Conservation (phyloP, 92 coral and sea anemone species). For the Zoanthus gigantus region DNA sequence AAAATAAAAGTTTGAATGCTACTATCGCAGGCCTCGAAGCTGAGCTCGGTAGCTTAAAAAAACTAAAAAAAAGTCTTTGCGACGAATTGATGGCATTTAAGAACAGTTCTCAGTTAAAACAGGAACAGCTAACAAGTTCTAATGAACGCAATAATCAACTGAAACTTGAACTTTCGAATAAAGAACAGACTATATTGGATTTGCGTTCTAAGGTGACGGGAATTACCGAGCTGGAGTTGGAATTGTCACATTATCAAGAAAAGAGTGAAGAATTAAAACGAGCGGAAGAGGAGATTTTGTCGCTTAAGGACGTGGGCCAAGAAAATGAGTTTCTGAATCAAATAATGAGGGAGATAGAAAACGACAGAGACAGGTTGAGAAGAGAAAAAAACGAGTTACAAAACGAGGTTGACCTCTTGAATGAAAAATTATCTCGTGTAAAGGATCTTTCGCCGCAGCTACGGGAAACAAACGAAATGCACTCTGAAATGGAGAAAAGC, state of each 20-base stretch:
- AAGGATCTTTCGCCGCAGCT: slow-evolving; percentile 44
- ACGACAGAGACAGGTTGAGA: slow-evolving; percentile 73
- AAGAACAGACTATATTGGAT: slow-evolving; percentile 65
- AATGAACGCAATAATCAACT: slow-evolving; percentile 74
- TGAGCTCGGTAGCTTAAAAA: slow-evolving; percentile 15
- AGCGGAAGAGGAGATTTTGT: slow-evolving; percentile 20
- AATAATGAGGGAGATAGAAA: slow-evolving; percentile 55
- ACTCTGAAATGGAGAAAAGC: slow-evolving; percentile 41
- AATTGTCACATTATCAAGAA: not conserved
- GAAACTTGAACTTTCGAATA: slow-evolving; percentile 72
- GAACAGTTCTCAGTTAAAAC: slow-evolving; percentile 21
- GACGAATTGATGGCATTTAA: slow-evolving; percentile 29
- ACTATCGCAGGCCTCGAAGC: slow-evolving; percentile 2
- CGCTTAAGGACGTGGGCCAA: slow-evolving; percentile 10
- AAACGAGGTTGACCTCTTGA: slow-evolving; percentile 70
- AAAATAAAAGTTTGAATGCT: not conserved
- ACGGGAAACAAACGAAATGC: slow-evolving; percentile 41
- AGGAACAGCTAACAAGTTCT: slow-evolving; percentile 27
- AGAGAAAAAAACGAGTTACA: slow-evolving; percentile 74
- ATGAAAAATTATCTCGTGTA: slow-evolving; percentile 64
- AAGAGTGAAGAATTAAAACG: slow-evolving; percentile 1
- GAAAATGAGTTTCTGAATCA: slow-evolving; percentile 25
- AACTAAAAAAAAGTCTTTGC: slow-evolving; percentile 26
- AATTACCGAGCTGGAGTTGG: slow-evolving; percentile 19
- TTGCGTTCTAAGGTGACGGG: slow-evolving; percentile 57